Conservation (phyloP, 1,140 invertebrate genomes). For the Cydia splendana region DNA sequence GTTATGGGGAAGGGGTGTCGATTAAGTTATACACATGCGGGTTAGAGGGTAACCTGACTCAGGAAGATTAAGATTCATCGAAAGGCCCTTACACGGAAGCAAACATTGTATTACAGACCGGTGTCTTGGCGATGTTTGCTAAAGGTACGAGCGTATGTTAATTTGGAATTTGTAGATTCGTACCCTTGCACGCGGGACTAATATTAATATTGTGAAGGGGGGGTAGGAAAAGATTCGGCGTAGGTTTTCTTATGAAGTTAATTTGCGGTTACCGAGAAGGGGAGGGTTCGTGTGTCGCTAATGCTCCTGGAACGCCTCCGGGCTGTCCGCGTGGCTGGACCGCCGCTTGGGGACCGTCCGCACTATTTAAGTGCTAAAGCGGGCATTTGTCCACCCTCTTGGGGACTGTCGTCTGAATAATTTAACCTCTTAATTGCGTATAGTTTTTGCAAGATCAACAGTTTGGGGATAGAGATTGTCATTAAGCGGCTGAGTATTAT, state of each 20-base stretch:
- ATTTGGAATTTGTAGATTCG: slow-evolving; percentile 67
- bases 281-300: slow-evolving; percentile 62
- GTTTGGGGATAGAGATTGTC: slow-evolving; percentile 30
- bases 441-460: slow-evolving; percentile 43
- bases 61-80: slow-evolving; percentile 78
- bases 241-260: slow-evolving; percentile 63
- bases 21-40: slow-evolving; percentile 79
- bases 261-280: slow-evolving; percentile 73
- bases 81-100: slow-evolving; percentile 74
- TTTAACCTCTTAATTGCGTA: slow-evolving; percentile 71
- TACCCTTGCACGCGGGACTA: slow-evolving; percentile 57
- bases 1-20: slow-evolving; percentile 63
- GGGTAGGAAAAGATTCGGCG: slow-evolving; percentile 47
- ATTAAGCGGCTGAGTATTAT: slow-evolving; percentile 19
- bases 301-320: slow-evolving; percentile 65
- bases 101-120: slow-evolving; percentile 75
- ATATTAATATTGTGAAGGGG: slow-evolving; percentile 71
- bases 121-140: slow-evolving; percentile 74
- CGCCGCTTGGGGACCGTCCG: slow-evolving; percentile 58
- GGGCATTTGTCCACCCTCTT: slow-evolving; percentile 68
- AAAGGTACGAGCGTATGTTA: slow-evolving; percentile 73
- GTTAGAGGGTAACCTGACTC: slow-evolving; percentile 76
- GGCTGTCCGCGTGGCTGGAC: slow-evolving; percentile 64
- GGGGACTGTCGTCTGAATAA: slow-evolving; percentile 69
- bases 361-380: slow-evolving; percentile 77